Evolutionary conservation across 2,797 vertebrate species (phyloP).

Genomic region (Coendou prehensilis): DNA sequence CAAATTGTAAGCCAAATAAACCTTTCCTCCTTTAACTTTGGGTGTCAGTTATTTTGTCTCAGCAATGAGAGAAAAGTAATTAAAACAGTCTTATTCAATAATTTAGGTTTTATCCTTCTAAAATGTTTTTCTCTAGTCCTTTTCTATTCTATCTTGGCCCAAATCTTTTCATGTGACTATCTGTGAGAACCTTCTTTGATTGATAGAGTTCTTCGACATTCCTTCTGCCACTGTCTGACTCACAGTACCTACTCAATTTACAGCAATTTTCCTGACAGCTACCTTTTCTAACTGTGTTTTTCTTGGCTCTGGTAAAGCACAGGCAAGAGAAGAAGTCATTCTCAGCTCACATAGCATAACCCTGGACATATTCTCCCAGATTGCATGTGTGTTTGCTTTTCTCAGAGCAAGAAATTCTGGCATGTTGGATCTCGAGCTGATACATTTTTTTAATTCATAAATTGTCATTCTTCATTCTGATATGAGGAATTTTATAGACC

Average conservation of each 20-base stretch:
- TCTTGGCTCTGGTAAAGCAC: background rate
- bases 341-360: background rate
- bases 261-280: background rate
- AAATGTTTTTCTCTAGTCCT: background rate
- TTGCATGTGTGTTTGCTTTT: background rate
- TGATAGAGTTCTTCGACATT: background rate
- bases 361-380: background rate
- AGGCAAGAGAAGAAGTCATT: background rate
- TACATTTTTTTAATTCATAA: background rate
- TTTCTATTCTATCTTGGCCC: background rate
- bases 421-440: background rate
- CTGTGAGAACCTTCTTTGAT: background rate
- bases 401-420: background rate
- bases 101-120: background rate
- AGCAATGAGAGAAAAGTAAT: background rate
- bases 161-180: background rate
- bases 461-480: background rate
- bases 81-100: background rate
- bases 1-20: background rate
- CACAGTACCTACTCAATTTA: background rate
- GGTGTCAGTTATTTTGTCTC: background rate
- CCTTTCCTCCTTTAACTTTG: background rate
- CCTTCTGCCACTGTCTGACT: background rate
- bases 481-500: background rate
- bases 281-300: background rate